These are phyloP conservation scores for Canis aureus DNA, from an alignment of 2,113 vertebrate species.

Conservation along the genomic window DNA sequence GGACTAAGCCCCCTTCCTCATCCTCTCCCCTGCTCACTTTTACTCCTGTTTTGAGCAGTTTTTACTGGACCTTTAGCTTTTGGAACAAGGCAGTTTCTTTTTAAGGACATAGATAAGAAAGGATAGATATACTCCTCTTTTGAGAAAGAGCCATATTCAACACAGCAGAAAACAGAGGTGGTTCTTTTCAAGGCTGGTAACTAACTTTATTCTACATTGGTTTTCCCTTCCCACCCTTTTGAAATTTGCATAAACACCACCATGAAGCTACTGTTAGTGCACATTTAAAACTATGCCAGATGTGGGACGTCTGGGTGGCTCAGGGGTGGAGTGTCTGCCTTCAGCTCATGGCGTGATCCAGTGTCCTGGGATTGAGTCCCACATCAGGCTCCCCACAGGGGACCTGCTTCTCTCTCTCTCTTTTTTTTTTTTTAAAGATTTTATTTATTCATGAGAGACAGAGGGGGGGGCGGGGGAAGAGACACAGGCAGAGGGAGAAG, in stretches of 20 bases:
- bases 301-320: too few species aligned
- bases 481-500: too few species aligned
- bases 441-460: too few species aligned
- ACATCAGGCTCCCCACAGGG: too few species aligned
- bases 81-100: slow-evolving; percentile 23
- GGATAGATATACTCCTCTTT: not conserved
- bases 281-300: not conserved
- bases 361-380: too few species aligned
- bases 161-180: not conserved
- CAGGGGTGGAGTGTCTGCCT: too few species aligned
- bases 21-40: not conserved
- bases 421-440: too few species aligned
- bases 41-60: not conserved
- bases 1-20: not conserved
- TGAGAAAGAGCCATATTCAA: not conserved
- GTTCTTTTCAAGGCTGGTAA: not conserved
- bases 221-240: not conserved
- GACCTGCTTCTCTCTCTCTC: too few species aligned
- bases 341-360: too few species aligned
- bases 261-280: not conserved
- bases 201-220: not conserved
- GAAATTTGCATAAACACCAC: not conserved
- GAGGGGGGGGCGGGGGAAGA: too few species aligned
- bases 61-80: not conserved
- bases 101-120: not conserved